Conservation (phyloP, 2,888 invertebrate genomes). For the Osmoderma eremita region DNA sequence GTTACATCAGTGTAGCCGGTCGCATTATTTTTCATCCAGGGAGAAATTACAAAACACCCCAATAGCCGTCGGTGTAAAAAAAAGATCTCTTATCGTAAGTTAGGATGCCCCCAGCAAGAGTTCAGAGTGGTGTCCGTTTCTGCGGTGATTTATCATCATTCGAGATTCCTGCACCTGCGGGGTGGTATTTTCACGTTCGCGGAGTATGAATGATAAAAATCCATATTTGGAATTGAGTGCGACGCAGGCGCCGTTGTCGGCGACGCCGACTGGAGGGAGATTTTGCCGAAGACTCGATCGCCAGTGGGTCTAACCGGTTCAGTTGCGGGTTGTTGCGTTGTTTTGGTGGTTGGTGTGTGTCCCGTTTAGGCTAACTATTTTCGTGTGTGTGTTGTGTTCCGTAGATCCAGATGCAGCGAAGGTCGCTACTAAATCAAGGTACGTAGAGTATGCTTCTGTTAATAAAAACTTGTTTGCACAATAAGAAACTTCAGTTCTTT, state of each 20-base stretch:
- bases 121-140: neutral
- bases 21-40: too few species aligned
- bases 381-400: constrained; percentile 14
- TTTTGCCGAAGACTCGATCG: constrained; percentile 10
- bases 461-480: neutral
- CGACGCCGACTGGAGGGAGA: constrained; percentile 17
- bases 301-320: constrained; percentile 19
- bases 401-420: neutral
- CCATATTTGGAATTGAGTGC: constrained; percentile 34
- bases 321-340: constrained; percentile 24
- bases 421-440: neutral
- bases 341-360: constrained; percentile 19
- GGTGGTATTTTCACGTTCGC: neutral
- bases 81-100: constrained; percentile 1
- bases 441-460: neutral
- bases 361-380: neutral
- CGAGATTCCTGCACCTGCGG: constrained; percentile 21
- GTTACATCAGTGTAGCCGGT: too few species aligned
- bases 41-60: too few species aligned
- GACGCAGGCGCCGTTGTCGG: constrained; percentile 9
- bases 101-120: too few species aligned
- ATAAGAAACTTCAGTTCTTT: too few species aligned
- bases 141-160: constrained; percentile 20
- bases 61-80: too few species aligned
- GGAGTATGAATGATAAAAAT: constrained; percentile 30